Evolutionary conservation across 2,888 invertebrate species (phyloP), one percentile per base, ranked within the genome.

Genomic region (Rhyacophila evoluta): DNA sequence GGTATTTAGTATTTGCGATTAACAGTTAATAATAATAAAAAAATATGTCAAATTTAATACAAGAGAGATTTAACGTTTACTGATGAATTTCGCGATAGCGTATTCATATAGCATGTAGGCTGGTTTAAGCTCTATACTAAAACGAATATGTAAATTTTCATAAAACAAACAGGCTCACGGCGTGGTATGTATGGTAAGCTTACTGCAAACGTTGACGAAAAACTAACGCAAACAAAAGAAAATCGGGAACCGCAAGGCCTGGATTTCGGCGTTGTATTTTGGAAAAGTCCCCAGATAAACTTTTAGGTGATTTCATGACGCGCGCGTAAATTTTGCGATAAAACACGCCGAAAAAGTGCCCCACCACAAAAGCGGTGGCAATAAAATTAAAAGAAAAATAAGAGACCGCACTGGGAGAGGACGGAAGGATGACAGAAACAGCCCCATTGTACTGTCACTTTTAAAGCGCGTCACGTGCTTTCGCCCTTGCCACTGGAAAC

Each of bases 291-390:
- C 33, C 12, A 29, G 4, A n/a, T 69, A 69, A 69, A 69, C 12
- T 69, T 69, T 69, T 29, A 2, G 69, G 28, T 69, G 29, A 69
- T 69, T 69, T 69, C 69, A 15, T 69, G 69, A 69, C 67, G 69
- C 28, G 69, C 69, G 69, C 28, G 69, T 29, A 33, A 69, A 69
- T 69, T 28, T 28, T 15, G 69, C 69, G 33, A 29, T 69, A 69
- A 69, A 69, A 69, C 29, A 69, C 69, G 29, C 15, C 41, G 12
- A 11, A 29, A 29, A 11, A 69, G 33, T 28, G 5, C 69, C 12
- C 28, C 6, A 29, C 69, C 29, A 69, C 33, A 69, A 29, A 33
- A 33, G 69, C 29, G 69, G n/a, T 5, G 69, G 28, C 28, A 69
- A 69, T 69, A 29, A 69, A 69, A 69, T 69, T 69, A 69, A 69